phyloP scores from a whole-genome alignment of 1,140 invertebrate genomes.

The Drosophila ficusphila region DNA sequence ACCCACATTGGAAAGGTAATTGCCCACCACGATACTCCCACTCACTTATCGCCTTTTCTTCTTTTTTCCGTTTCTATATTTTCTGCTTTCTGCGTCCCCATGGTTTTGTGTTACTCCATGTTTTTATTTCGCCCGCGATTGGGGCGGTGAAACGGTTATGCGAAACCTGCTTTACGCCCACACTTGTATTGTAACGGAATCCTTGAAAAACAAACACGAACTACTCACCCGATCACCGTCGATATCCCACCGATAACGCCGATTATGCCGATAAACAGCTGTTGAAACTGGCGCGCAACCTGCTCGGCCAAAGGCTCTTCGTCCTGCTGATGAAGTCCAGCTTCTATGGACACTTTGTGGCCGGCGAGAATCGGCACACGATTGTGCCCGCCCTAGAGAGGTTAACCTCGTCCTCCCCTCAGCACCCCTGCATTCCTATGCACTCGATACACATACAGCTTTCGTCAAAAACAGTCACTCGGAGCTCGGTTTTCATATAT shows the following conservation, averaged over 20 bases:
- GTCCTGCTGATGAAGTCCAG: conserved; percentile 95
- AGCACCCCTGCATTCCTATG: conserved; percentile 17
- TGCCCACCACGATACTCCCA: conserved; percentile 57
- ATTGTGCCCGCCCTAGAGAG: conserved; percentile 93
- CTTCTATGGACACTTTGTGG: conserved; percentile 99
- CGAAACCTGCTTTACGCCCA: conserved; percentile 38
- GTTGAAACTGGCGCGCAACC: conserved; percentile 91
- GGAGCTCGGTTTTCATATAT: no score
- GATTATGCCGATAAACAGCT: conserved; percentile 86
- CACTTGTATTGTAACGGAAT: conserved; percentile 22
- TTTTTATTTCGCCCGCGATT: conserved; percentile 23
- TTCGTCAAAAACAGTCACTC: not conserved
- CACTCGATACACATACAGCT: conserved; percentile 4
- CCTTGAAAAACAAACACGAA: not conserved
- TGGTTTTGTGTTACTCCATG: conserved; percentile 29
- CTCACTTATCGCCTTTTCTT: conserved; percentile 56
- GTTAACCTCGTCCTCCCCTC: conserved; percentile 46
- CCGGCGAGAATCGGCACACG: conserved; percentile 94
- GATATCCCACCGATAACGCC: not conserved
- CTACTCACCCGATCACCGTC: conserved; percentile 11
- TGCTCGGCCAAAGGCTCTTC: conserved; percentile 96
- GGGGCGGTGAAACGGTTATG: conserved; percentile 30
- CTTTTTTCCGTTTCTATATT: conserved; percentile 35
- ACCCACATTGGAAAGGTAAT: conserved; percentile 83
- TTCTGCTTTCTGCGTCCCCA: conserved; percentile 36